Evolutionary conservation across 2,113 vertebrate genomes (phyloP).

Genomic region (Muntiacus muntjak): DNA sequence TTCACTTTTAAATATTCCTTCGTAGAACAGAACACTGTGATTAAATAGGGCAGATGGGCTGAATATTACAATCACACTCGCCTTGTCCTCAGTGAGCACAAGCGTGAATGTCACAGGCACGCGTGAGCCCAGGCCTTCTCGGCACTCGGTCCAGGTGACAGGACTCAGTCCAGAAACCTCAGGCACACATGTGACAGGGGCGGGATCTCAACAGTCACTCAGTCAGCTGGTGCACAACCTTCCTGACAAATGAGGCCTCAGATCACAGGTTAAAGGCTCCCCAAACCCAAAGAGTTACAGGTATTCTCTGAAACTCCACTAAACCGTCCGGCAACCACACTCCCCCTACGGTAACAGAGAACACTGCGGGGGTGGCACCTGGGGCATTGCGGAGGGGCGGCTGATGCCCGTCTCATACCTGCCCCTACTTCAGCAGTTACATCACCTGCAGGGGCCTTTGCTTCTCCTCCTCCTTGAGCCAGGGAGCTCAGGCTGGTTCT

Average conservation of each 20-base stretch:
- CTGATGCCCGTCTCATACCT: fast-evolving
- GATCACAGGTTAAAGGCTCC: neutral
- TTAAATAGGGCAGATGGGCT: neutral
- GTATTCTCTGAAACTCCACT: neutral
- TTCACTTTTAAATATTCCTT: neutral
- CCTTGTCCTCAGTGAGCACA: neutral
- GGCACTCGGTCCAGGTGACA: neutral
- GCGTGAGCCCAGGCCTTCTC: neutral
- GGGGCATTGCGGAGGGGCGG: fast-evolving
- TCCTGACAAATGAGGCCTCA: neutral
- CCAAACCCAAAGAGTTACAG: neutral
- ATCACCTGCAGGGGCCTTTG: no score
- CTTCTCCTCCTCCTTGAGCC: fast-evolving
- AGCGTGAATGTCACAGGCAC: neutral
- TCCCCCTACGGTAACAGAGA: neutral
- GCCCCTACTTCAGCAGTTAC: fast-evolving
- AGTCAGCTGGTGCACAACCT: neutral
- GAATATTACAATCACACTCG: neutral
- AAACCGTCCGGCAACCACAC: no score
- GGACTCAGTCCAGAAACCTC: neutral
- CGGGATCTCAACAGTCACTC: neutral
- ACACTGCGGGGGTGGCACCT: fast-evolving
- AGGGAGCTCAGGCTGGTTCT: neutral
- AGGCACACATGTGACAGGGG: fast-evolving
- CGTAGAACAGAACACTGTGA: neutral